These are phyloP conservation scores for Catalaphyllia jardinei DNA, from an alignment of 64 coral and sea anemone species.

Conservation along the genomic window DNA sequence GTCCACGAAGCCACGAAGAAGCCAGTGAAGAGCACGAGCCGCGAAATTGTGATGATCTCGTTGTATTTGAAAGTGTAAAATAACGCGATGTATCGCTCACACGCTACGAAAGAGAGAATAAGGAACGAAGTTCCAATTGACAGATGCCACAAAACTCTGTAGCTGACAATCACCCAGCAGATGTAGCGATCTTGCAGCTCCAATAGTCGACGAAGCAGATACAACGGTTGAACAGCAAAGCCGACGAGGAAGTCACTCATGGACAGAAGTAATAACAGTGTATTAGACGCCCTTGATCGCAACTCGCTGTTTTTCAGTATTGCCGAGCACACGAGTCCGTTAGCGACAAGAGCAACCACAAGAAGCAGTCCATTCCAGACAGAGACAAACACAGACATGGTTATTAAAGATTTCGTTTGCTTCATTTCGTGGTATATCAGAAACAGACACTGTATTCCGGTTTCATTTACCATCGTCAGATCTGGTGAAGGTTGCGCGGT, in stretches of 20 bases:
- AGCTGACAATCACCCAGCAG: conserved; percentile 40
- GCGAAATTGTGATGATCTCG: neutral
- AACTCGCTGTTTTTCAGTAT: conserved; percentile 34
- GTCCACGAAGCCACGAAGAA: conserved; percentile 28
- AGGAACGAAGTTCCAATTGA: conserved; percentile 53
- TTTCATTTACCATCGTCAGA: neutral
- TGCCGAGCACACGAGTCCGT: conserved; percentile 24
- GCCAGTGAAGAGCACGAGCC: neutral
- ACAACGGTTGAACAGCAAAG: conserved; percentile 32
- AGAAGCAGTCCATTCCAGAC: conserved; percentile 35
- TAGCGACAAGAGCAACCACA: neutral
- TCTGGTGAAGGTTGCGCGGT: neutral
- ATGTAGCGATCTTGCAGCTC: conserved; percentile 35
- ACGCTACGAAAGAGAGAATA: conserved; percentile 23
- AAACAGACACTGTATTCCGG: conserved; percentile 28
- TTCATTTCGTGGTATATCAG: conserved; percentile 20
- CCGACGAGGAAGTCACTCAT: conserved; percentile 48
- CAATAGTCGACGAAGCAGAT: conserved; percentile 19
- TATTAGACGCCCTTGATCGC: conserved; percentile 17
- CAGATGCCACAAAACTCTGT: conserved; percentile 52
- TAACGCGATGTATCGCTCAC: conserved; percentile 43
- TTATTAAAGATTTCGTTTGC: neutral
- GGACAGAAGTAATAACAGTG: conserved; percentile 26
- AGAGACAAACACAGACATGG: conserved; percentile 4
- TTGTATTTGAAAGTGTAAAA: conserved; percentile 57